Percentiles rank a stretch among this genome's conserved stretches.
These are phyloP conservation scores for Aphyosemion australe DNA, from an alignment of 2,113 vertebrate species.

Conservation along the genomic window DNA sequence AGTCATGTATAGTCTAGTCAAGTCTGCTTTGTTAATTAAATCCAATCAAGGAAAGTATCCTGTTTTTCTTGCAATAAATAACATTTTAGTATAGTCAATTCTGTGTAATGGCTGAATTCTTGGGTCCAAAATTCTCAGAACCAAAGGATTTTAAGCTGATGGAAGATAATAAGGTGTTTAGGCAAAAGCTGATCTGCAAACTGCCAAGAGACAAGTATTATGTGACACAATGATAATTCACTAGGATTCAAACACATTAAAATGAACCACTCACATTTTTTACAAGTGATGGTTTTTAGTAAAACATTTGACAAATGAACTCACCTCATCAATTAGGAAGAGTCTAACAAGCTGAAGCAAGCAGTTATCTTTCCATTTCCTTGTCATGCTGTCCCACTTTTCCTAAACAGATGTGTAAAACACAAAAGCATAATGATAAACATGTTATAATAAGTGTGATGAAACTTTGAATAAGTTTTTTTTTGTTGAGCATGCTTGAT, in stretches of 20 bases:
- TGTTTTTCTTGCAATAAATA: no score
- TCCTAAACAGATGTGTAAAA: conserved; percentile 78
- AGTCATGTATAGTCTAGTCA: no score
- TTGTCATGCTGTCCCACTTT: conserved; percentile 99
- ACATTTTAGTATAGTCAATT: no score
- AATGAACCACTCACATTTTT: neutral
- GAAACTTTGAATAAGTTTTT: neutral
- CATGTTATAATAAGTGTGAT: neutral
- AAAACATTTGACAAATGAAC: conserved; percentile 19
- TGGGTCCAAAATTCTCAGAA: no score
- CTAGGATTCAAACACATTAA: neutral
- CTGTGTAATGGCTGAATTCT: no score
- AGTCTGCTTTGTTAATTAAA: no score
- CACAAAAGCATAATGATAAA: conserved; percentile 5
- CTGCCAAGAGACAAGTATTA: no score
- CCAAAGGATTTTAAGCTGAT: no score
- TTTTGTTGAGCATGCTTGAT: neutral
- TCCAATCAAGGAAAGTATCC: no score
- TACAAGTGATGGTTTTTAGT: neutral
- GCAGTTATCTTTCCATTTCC: conserved; percentile 94
- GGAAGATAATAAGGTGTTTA: no score
- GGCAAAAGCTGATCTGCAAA: neutral
- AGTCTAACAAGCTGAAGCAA: conserved; percentile 90
- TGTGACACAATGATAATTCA: neutral
- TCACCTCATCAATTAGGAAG: conserved; percentile 94